Evolutionary conservation across 2,113 vertebrate genomes (phyloP).

Genomic region (Ptilonorhynchus violaceus): DNA sequence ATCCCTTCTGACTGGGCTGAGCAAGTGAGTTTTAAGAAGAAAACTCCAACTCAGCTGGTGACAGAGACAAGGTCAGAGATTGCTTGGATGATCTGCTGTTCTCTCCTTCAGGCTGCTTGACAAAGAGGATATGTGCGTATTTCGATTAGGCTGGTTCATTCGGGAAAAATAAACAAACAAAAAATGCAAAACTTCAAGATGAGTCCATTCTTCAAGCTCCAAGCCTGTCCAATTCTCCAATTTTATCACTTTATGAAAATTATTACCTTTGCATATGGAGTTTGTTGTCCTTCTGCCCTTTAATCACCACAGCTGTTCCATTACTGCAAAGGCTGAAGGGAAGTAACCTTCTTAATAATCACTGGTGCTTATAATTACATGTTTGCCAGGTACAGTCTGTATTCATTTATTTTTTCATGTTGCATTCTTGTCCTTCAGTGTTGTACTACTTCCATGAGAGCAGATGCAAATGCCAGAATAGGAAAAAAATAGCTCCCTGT

Average conservation of each 20-base stretch:
- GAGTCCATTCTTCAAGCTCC: background rate
- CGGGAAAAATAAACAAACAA: background rate
- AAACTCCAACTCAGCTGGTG: background rate
- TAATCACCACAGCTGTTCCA: background rate
- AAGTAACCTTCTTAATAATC: background rate
- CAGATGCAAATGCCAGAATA: background rate
- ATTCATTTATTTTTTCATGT: background rate
- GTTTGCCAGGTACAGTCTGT: background rate
- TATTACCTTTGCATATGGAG: background rate
- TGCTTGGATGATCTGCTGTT: background rate
- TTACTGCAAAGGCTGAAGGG: background rate
- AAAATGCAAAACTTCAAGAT: background rate
- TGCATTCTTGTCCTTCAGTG: background rate
- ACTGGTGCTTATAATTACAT: background rate
- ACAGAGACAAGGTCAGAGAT: background rate
- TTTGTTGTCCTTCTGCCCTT: background rate
- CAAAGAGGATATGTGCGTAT: background rate
- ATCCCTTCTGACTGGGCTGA: background rate
- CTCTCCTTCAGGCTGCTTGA: background rate
- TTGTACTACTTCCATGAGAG: background rate
- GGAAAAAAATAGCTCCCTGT: background rate
- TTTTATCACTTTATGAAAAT: background rate
- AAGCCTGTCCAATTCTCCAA: background rate
- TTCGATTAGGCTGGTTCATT: background rate
- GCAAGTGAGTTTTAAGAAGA: background rate